phyloP scores from a whole-genome alignment of 1,140 invertebrate species.

The Pectinophora gossypiella region DNA sequence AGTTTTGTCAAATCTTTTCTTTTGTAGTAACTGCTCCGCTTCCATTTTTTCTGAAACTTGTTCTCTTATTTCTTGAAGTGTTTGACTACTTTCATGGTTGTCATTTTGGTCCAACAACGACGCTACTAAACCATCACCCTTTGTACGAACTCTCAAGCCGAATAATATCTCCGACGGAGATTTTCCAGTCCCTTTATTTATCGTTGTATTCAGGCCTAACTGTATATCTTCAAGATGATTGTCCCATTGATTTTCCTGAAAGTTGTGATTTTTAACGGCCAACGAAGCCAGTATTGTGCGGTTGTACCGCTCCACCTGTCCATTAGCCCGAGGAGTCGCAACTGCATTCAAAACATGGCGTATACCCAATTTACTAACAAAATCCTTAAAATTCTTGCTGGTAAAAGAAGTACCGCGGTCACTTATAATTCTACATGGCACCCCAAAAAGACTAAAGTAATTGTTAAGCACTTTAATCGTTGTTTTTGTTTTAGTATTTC shows the following conservation, averaged over 20 bases:
- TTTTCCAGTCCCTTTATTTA: slow-evolving; percentile 1
- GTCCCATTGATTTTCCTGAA: slow-evolving; percentile 6
- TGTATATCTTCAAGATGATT: slow-evolving; percentile 2
- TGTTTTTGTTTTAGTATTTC: slow-evolving; percentile 5
- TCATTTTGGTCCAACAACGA: slow-evolving; percentile 1
- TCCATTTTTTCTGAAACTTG: neutral
- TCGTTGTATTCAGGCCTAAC: slow-evolving; percentile 1
- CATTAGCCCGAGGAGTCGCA: slow-evolving; percentile 5
- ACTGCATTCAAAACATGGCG: slow-evolving; percentile 4
- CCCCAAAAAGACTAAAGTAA: slow-evolving; percentile 3
- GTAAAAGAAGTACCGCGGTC: slow-evolving; percentile 3
- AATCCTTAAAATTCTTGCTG: slow-evolving; percentile 6
- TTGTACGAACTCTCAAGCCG: neutral
- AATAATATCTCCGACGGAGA: slow-evolving; percentile 2
- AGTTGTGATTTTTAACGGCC: slow-evolving; percentile 4
- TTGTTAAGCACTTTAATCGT: slow-evolving; percentile 2
- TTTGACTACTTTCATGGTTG: too few relatives aligned
- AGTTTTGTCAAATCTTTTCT: neutral
- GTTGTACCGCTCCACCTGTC: slow-evolving; percentile 1
- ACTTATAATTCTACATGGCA: neutral
- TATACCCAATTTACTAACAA: slow-evolving; percentile 2
- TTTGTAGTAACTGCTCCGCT: neutral
- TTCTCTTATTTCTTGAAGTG: too few relatives aligned
- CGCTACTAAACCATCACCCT: slow-evolving; percentile 1
- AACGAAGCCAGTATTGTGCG: slow-evolving; percentile 4